Evolutionary conservation across 2,888 invertebrate genomes (phyloP), one percentile per base, ranked within the genome.

Genomic region (Ecdyonurus torrentis): DNA sequence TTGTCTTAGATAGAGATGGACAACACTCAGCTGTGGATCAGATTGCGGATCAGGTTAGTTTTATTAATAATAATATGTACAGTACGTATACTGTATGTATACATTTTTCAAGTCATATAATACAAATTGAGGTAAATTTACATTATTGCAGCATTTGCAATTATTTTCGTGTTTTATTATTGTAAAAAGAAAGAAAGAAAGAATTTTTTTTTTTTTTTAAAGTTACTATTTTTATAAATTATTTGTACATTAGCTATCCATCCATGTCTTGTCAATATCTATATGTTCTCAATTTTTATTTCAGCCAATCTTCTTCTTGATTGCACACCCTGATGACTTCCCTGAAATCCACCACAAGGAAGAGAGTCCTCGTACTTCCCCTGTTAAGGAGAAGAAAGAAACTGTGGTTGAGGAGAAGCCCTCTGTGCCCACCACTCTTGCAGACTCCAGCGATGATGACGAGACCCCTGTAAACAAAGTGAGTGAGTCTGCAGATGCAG

Each of bases 271-370:
- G n/a, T n/a, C n/a, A n/a, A n/a, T n/a, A n/a, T n/a, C n/a, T n/a
- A n/a, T n/a, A n/a, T n/a, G n/a, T n/a, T n/a, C n/a, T n/a, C n/a
- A n/a, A n/a, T n/a, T n/a, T n/a, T n/a, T n/a, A 5, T 20, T 55
- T 7, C 22, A 59, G n/a, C 80, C 81, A 25, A 77, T 83, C 10
- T 82, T 81, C 67, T 78, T 83, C 65, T 71, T 82, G 50, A 78
- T 81, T 1, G 78, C 81, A 0, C 78, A 79, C 62, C 78, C 80
- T 1, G 81, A 82, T 50, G 81, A 81, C 64, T 76, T 79, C 60
- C 72, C 76, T 0, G 74, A 75, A 63, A 72, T 75, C 25, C 71
- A 70, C 2, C 69, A 68, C 19, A 72, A 72, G 63, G 72, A 74
- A 60, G 23, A 50, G 1, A 25, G 23, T 18, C 18, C 52, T 20